Evolutionary conservation across 2,113 vertebrate species (phyloP), one percentile per base, ranked within the genome.

Genomic region (Rhagologus leucostigma): DNA sequence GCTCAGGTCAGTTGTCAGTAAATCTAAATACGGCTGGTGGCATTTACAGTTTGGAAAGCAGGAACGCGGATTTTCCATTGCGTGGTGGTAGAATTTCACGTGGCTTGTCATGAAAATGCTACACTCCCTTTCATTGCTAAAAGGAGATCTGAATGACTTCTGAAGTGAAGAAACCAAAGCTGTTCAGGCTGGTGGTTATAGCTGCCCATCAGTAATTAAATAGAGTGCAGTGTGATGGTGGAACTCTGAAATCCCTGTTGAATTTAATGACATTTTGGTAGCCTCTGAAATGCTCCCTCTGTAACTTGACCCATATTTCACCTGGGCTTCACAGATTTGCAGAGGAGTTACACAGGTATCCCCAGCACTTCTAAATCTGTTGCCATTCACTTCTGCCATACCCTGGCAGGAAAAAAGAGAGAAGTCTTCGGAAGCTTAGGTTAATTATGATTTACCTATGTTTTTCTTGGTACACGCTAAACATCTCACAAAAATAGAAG

Each of bases 21-120:
- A 78, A 78, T 64, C 52, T 69, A 67, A 94, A 63, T 87, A 76
- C 0, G 6, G 59, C 35, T 30, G 18, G 47, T 95, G 79, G 59
- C 56, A 55, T 93, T 97, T 95, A 70, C 82, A 90, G 47, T 90
- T 84, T 42, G 52, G 79, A 89, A 85, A 89, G 46, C 76, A 86
- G 77, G 79, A 94, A 41, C 2, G 32, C 1, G 1, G 35, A 26
- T 88, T 96, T 95, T 94, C 67, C 10, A 7, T 87, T 92, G 75
- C 8, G 35, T 64, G 56, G 41, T 81, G 47, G 93, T 93, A 65
- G 64, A 91, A 92, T 53, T 92, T 84, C 71, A 41, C 1, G 1
- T 87, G 63, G 9, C 93, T 44, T 78, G 41, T 90, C 52, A 46
- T 75, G 76, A 84, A 93, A 84, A 62, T 62, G 6, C 80, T 69